A percentile compares a stretch with the other conserved stretches of the same genome.
These are phyloP conservation scores for Pionites leucogaster DNA, from an alignment of 2,113 vertebrate genomes.

Conservation along the genomic window DNA sequence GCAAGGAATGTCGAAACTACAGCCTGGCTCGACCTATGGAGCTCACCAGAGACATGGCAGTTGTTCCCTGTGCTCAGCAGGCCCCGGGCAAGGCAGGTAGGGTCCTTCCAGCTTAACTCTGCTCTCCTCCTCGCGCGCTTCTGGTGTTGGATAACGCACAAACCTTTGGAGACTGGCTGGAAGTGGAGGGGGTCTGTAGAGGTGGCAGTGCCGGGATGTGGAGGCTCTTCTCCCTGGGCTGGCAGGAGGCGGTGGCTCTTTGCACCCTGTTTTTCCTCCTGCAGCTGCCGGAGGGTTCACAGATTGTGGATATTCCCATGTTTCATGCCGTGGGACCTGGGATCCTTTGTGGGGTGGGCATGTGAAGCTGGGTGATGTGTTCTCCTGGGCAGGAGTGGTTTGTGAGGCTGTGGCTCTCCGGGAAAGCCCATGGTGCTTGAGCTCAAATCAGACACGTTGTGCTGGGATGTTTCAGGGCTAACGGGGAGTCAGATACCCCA, in stretches of 20 bases:
- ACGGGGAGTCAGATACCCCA: not conserved
- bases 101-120: not conserved
- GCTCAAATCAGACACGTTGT: not conserved
- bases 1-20: conserved; percentile 58
- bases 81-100: conserved; percentile 35
- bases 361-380: not conserved
- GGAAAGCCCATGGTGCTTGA: not conserved
- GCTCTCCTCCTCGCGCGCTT: fast-evolving
- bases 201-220: not conserved
- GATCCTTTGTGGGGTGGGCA: not conserved
- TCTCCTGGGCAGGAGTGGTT: not conserved
- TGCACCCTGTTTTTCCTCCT: fast-evolving
- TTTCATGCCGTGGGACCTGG: not conserved
- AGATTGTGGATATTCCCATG: fast-evolving
- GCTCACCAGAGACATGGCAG: not conserved
- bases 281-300: fast-evolving
- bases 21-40: conserved; percentile 35
- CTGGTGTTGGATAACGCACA: not conserved
- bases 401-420: not conserved
- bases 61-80: not conserved
- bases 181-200: not conserved
- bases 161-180: not conserved
- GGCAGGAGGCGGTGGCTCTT: not conserved
- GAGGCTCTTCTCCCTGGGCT: not conserved
- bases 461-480: not conserved